Evolutionary conservation across 1,140 invertebrate species (phyloP), one percentile per base, ranked within the genome.

Genomic region (Reticulitermes speratus): DNA sequence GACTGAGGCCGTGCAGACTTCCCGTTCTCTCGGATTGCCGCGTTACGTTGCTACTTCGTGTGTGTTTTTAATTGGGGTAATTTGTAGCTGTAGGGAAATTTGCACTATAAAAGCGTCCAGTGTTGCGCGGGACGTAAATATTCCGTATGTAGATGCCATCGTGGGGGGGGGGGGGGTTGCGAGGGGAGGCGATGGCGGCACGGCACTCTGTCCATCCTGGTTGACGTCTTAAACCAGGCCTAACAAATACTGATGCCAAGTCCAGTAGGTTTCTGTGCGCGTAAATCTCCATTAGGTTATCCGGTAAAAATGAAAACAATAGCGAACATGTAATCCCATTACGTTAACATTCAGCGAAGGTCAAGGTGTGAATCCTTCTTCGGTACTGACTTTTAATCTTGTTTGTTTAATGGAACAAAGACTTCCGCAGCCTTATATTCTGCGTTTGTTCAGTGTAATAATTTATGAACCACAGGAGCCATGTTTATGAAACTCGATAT

Each of bases 21-120:
- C n/a, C 65, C n/a, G 8, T 5, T 9, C 65, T 2, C 65, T 75
- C 65, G n/a, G 65, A 75, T 30, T 30, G 65, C n/a, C 65, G n/a
- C n/a, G n/a, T 30, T 75, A 75, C 14, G 9, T 25, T 75, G 65
- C n/a, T 25, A 14, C 65, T 75, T 19, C n/a, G n/a, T 75, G 59
- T 59, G 55, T 65, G 8, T 75, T 75, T 75, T 75, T 75, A 75
- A 75, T 75, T 75, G 65, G 65, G 25, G 65, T 75, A 75, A 75
- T 75, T 75, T 75, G 65, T 75, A 75, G 65, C n/a, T 30, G 65
- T 30, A 2, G n/a, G n/a, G n/a, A 75, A 75, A 75, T 75, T 75
- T 75, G 14, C 65, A 75, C 65, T 75, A n/a, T 25, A 75, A 75
- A 75, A 75, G 65, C 65, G 25, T 30, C n/a, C 3, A 75, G 7